A percentile compares a stretch with the other conserved stretches of the same genome.
Conservation (phyloP, 2,797 vertebrate genomes). For the Labeo calbasu region DNA sequence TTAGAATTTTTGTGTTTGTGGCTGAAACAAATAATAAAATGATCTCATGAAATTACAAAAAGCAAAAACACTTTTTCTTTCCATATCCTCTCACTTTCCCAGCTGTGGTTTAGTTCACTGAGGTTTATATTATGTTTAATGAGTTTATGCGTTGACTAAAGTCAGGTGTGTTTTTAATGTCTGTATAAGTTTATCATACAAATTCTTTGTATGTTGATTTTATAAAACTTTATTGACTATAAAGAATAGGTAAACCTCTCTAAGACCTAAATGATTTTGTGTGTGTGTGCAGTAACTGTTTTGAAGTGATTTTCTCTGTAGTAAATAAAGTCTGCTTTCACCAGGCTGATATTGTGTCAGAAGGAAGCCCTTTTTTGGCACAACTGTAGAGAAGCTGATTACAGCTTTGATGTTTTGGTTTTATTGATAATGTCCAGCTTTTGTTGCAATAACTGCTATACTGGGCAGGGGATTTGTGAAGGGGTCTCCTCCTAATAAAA, state of each 20-base stretch:
- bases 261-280: neutral
- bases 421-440: neutral
- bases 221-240: neutral
- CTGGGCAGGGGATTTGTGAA: neutral
- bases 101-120: neutral
- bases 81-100: neutral
- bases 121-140: neutral
- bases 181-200: neutral
- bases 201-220: neutral
- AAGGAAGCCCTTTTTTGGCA: neutral
- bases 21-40: neutral
- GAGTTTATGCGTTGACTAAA: neutral
- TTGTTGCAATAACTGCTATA: neutral
- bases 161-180: neutral
- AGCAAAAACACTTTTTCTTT: neutral
- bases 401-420: slow-evolving; percentile 25
- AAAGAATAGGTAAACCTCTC: neutral
- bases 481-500: neutral
- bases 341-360: neutral
- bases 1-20: neutral
- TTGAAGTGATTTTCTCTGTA: neutral
- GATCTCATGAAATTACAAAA: no score
- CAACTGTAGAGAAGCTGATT: slow-evolving; percentile 10
- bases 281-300: neutral
- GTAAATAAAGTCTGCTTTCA: slow-evolving; percentile 7